These are phyloP conservation scores for Brachirus orientalis DNA, from an alignment of 2,113 vertebrate genomes.

Conservation along the genomic window DNA sequence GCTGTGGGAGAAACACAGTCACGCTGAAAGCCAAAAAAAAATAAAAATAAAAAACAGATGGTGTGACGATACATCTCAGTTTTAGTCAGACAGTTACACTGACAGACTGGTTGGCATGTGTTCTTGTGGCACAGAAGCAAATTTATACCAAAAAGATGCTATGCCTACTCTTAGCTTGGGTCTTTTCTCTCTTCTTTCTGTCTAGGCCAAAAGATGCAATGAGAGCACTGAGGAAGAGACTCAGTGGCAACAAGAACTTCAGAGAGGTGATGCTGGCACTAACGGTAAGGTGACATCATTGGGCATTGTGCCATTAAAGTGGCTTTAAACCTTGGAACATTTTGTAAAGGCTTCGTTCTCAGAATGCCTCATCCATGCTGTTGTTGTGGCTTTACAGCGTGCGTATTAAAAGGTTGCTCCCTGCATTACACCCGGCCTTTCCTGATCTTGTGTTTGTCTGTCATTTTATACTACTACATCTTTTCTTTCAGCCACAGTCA, in stretches of 20 bases:
- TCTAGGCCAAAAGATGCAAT: conserved; percentile 96
- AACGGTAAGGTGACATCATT: conserved; percentile 85
- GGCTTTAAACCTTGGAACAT: neutral
- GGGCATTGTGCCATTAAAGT: neutral
- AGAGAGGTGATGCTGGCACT: conserved; percentile 97
- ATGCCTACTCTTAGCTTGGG: conserved; percentile 15
- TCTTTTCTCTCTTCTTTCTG: conserved; percentile 44
- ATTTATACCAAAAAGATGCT: conserved; percentile 41
- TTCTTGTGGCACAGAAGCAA: conserved; percentile 25
- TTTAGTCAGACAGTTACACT: conserved; percentile 35
- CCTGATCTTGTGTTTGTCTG: neutral
- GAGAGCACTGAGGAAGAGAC: conserved; percentile 93
- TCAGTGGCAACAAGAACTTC: conserved; percentile 95
- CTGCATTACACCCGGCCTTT: neutral
- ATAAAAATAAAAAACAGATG: too few relatives aligned
- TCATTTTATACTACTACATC: neutral
- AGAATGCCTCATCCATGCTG: neutral
- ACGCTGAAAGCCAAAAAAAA: conserved; percentile 20
- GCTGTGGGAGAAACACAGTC: conserved; percentile 38
- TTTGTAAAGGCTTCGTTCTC: neutral
- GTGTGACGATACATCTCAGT: conserved; percentile 30
- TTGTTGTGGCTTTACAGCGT: neutral
- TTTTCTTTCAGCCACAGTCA: neutral
- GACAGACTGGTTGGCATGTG: conserved; percentile 54
- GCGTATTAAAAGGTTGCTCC: neutral